A percentile compares a stretch with the other conserved stretches of the same genome.
These are phyloP conservation scores for Masticophis lateralis DNA, from an alignment of 2,797 vertebrate species.

Conservation along the genomic window DNA sequence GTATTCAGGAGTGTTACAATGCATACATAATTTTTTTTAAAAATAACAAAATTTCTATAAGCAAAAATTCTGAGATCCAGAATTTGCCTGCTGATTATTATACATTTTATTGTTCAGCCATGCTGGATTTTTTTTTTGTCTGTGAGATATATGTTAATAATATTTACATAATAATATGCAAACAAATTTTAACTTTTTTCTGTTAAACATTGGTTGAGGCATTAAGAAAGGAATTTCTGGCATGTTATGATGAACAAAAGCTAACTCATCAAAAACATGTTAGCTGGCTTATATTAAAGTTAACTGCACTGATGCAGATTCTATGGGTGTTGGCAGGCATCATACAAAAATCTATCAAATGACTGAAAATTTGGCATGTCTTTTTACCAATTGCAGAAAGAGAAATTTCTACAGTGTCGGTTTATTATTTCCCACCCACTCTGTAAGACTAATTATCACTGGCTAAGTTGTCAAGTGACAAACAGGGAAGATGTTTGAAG, in stretches of 20 bases:
- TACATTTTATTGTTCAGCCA: not conserved
- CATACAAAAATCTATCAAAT: not conserved
- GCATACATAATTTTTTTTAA: not conserved
- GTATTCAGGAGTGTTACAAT: not conserved
- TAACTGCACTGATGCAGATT: not conserved
- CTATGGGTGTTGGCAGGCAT: not conserved
- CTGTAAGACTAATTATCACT: not conserved
- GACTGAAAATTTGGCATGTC: not conserved
- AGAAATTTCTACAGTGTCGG: not conserved
- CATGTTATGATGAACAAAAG: not conserved
- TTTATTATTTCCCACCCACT: not conserved
- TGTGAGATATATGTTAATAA: not conserved
- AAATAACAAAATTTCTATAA: not conserved
- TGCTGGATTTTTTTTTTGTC: slow-evolving; percentile 32
- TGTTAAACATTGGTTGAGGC: slow-evolving; percentile 8
- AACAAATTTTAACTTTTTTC: slow-evolving; percentile 26
- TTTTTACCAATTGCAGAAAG: not conserved
- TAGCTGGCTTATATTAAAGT: not conserved
- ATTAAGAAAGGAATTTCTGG: slow-evolving; percentile 9
- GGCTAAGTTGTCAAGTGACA: not conserved
- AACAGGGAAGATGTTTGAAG: not conserved
- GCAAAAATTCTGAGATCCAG: not conserved
- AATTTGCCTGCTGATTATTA: not conserved
- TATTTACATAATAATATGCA: slow-evolving; percentile 24
- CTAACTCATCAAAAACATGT: not conserved